Conservation (phyloP, 1,140 invertebrate species). For the Pseudomyrmex concolor region DNA sequence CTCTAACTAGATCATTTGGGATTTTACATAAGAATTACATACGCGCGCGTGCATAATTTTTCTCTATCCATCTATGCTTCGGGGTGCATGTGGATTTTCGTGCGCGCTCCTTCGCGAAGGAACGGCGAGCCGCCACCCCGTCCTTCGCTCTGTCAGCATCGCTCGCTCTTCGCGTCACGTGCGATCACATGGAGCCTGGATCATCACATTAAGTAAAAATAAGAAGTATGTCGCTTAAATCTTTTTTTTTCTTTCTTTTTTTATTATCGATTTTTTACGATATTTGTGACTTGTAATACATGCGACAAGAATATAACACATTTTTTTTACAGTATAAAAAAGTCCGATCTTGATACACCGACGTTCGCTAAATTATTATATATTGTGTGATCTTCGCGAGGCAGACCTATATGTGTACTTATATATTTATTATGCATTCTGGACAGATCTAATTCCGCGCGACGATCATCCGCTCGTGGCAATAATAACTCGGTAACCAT, state of each 20-base stretch:
- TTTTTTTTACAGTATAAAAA: conserved; percentile 42
- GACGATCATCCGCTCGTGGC: conserved; percentile 47
- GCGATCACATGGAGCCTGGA: conserved; percentile 5
- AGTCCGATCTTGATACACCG: conserved; percentile 32
- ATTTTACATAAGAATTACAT: conserved; percentile 53
- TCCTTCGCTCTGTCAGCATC: conserved; percentile 16
- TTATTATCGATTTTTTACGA: conserved; percentile 26
- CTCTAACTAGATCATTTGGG: conserved; percentile 39
- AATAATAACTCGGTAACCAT: background rate
- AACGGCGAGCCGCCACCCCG: background rate
- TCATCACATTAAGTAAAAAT: conserved; percentile 1
- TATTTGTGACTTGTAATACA: conserved; percentile 15
- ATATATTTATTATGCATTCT: conserved; percentile 59
- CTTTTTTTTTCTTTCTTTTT: background rate
- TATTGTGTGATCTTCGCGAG: conserved; percentile 53
- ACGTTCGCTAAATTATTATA: conserved; percentile 56
- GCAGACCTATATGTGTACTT: conserved; percentile 55
- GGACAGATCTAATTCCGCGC: conserved; percentile 9
- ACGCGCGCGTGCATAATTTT: conserved; percentile 53
- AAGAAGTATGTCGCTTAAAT: background rate
- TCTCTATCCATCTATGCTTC: conserved; percentile 22
- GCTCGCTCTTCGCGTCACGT: conserved; percentile 27
- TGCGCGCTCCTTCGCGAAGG: conserved; percentile 9
- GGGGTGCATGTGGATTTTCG: conserved; percentile 25
- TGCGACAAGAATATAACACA: conserved; percentile 26